phyloP scores from a whole-genome alignment of 2,797 vertebrate genomes.

The Sparidentex hasta region DNA sequence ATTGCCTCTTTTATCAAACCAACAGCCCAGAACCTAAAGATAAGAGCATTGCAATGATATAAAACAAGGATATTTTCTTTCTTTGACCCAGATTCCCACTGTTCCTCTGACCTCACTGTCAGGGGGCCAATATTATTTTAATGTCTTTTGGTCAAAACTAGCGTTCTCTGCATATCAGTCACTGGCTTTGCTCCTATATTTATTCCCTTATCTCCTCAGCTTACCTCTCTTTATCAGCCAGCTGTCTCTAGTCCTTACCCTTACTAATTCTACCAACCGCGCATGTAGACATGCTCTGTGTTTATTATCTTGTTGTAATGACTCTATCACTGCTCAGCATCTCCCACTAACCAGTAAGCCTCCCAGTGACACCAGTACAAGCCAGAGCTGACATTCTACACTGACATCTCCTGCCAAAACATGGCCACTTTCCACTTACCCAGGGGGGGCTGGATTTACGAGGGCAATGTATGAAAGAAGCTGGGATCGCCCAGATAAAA shows the following conservation, averaged over 20 bases:
- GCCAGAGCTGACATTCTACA: slow-evolving; percentile 70
- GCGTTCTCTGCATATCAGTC: neutral
- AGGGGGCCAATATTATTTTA: slow-evolving; percentile 70
- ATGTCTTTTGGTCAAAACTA: slow-evolving; percentile 71
- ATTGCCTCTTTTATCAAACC: neutral
- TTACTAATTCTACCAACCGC: slow-evolving; percentile 33
- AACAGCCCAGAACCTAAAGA: neutral
- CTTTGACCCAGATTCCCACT: slow-evolving; percentile 61
- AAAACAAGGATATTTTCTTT: neutral
- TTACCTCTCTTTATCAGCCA: slow-evolving; percentile 38
- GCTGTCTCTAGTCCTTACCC: slow-evolving; percentile 32
- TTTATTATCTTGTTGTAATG: slow-evolving; percentile 66
- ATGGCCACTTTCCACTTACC: slow-evolving; percentile 72
- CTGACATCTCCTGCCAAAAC: slow-evolving; percentile 76
- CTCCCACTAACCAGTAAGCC: slow-evolving; percentile 66
- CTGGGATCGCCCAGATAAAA: slow-evolving; percentile 85
- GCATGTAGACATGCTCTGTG: slow-evolving; percentile 42
- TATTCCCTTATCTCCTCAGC: slow-evolving; percentile 35
- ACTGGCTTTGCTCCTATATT: slow-evolving; percentile 14
- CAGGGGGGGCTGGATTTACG: slow-evolving; percentile 78
- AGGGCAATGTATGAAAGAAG: slow-evolving; percentile 76
- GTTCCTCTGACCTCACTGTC: slow-evolving; percentile 64
- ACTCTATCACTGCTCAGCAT: slow-evolving; percentile 63
- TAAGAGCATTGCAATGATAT: neutral
- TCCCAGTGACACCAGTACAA: slow-evolving; percentile 65